Evolutionary conservation across 2,888 invertebrate genomes (phyloP).

Genomic region (Macropis europaea): DNA sequence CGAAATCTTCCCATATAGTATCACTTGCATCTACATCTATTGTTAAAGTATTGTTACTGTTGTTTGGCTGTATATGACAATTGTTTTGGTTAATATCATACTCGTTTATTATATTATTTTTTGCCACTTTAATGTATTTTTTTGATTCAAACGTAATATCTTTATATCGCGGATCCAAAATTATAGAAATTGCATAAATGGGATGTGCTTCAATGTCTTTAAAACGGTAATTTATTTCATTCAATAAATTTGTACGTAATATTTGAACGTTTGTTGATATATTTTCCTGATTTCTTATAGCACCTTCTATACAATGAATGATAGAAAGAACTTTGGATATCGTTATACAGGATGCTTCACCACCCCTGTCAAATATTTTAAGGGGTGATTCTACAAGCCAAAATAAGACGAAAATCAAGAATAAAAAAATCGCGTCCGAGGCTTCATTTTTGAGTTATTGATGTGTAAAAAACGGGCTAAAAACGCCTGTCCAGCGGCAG

Average conservation of each 20-base stretch:
- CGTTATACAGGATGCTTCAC: too few species aligned
- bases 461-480: too few species aligned
- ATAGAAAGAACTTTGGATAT: slow-evolving; percentile 10
- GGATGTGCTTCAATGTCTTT: neutral
- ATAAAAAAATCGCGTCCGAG: too few species aligned
- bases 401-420: too few species aligned
- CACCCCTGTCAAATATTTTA: too few species aligned
- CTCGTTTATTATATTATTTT: neutral
- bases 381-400: too few species aligned
- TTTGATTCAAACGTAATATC: neutral
- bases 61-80: too few species aligned
- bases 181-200: neutral
- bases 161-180: slow-evolving; percentile 14
- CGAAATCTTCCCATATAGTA: neutral
- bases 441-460: too few species aligned
- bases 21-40: neutral
- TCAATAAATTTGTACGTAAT: neutral
- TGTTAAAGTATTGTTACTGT: fast-evolving
- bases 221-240: neutral
- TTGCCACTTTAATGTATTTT: neutral
- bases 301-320: neutral
- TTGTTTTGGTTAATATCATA: neutral
- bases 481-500: too few species aligned
- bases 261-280: neutral
- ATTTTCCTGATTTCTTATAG: neutral